Evolutionary conservation across 2,113 vertebrate species (phyloP).

Genomic region (Seriola rivoliana): DNA sequence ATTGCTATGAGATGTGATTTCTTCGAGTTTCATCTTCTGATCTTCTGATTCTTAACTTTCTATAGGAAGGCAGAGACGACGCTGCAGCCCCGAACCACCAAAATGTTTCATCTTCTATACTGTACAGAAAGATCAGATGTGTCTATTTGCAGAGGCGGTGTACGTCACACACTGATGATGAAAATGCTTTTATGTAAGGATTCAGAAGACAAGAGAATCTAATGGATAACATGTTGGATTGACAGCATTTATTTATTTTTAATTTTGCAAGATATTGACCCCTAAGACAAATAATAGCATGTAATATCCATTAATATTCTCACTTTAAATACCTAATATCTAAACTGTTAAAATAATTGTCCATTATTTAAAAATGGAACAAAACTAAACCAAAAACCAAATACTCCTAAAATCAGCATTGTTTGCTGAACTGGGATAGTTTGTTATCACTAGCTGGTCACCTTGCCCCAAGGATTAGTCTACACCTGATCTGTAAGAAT

Average conservation of each 20-base stretch:
- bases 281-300: background rate
- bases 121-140: background rate
- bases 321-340: background rate
- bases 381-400: too few species aligned
- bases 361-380: too few species aligned
- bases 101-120: background rate
- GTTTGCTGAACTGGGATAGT: too few species aligned
- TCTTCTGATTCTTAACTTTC: conserved; percentile 44
- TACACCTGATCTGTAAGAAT: too few species aligned
- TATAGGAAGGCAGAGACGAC: conserved; percentile 23
- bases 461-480: too few species aligned
- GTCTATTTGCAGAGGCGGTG: background rate
- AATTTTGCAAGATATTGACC: background rate
- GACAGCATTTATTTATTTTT: background rate
- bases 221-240: background rate
- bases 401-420: too few species aligned
- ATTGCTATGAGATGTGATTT: conserved; percentile 67
- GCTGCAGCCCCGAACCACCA: background rate
- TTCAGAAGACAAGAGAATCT: background rate
- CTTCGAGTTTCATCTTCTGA: conserved; percentile 49
- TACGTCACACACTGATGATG: background rate
- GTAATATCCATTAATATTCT: too few species aligned
- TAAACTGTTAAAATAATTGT: background rate
- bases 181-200: background rate
- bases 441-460: too few species aligned